Base-by-base conservation (phyloP, 2,797 vertebrate genomes). In the Phrynocephalus forsythii region DNA sequence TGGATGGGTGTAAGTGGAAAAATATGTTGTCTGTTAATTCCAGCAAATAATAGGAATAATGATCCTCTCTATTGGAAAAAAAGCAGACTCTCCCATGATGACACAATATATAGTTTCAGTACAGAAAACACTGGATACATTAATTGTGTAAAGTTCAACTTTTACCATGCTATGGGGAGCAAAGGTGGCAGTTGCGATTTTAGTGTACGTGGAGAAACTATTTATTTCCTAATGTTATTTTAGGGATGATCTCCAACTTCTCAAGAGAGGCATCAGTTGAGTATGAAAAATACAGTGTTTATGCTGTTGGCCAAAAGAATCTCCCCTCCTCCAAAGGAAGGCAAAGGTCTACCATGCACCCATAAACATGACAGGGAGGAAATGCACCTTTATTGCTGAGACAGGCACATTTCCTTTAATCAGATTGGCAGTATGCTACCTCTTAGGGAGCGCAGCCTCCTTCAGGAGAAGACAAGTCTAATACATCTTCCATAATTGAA, bases 41-140 rank as follows among this genome's bases (percentile, higher is more conserved):
- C n/a, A 50, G 68, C 20, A 79, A 79, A 78, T 68, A 81, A 73
- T 22, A 33, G 18, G 16, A 77, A 22, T 71, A 83, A 83, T 16
- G 7, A 44, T 85, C 22, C 77, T 30, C 38, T 67, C 56, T n/a
- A 80, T 24, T 56, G 48, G 77, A 26, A 13, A 60, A 60, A 38
- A 86, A 60, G 56, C 22, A 80, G 63, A 30, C 26, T 81, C 52
- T 86, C 85, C 69, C 78, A 81, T 80, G 24, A 80, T 81, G 26
- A 73, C 85, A 86, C 68, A 86, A 33, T 86, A 81, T 73, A 86
- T 86, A 63, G 52, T 86, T 86, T 72, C 78, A 86, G 30, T 11
- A 66, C 9, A 81, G 16, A 81, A 48, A 81, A 73, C 13, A 48
- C 6, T 72, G 10, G 66, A 38, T 79, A 3, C 30, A 56, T 71